Conservation (phyloP, 2,888 invertebrate genomes). For the Epinotia ramella region DNA sequence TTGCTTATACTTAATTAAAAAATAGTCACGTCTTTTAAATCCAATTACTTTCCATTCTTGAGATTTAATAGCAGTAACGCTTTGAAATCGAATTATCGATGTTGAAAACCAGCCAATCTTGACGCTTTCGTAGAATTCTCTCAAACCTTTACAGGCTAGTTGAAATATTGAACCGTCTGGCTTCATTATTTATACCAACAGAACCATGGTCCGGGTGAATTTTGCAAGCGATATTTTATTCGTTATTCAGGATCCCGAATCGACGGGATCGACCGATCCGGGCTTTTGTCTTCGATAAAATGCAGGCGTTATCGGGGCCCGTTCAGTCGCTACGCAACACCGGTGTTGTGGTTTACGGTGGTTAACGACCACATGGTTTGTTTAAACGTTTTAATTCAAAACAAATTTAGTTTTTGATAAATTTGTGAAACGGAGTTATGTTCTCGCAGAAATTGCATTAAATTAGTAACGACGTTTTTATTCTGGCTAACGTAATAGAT, state of each 20-base stretch:
- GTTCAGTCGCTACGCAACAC: slow-evolving; percentile 15
- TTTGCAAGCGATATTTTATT: slow-evolving; percentile 49
- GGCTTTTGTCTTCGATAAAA: slow-evolving; percentile 54
- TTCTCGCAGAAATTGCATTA: not conserved
- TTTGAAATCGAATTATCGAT: slow-evolving; percentile 22
- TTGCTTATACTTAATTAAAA: not conserved
- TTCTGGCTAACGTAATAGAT: too few species aligned
- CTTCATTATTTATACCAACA: slow-evolving; percentile 43
- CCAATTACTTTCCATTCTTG: not conserved
- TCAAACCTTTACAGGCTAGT: slow-evolving; percentile 24
- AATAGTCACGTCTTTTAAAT: not conserved
- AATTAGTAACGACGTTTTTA: not conserved
- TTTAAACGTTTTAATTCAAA: not conserved
- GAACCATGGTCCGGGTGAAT: slow-evolving; percentile 43
- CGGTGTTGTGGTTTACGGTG: slow-evolving; percentile 5
- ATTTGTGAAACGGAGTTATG: not conserved
- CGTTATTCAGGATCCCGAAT: slow-evolving; percentile 49
- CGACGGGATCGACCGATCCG: slow-evolving; percentile 37
- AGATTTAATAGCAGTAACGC: not conserved
- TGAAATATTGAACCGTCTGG: slow-evolving; percentile 43
- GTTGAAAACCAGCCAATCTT: slow-evolving; percentile 37
- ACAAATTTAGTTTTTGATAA: not conserved
- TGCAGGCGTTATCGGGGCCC: slow-evolving; percentile 45
- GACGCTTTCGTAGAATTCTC: slow-evolving; percentile 22
- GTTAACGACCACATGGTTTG: not conserved